Evolutionary conservation across 2,888 invertebrate genomes (phyloP).

Genomic region (Conomelus anceps): DNA sequence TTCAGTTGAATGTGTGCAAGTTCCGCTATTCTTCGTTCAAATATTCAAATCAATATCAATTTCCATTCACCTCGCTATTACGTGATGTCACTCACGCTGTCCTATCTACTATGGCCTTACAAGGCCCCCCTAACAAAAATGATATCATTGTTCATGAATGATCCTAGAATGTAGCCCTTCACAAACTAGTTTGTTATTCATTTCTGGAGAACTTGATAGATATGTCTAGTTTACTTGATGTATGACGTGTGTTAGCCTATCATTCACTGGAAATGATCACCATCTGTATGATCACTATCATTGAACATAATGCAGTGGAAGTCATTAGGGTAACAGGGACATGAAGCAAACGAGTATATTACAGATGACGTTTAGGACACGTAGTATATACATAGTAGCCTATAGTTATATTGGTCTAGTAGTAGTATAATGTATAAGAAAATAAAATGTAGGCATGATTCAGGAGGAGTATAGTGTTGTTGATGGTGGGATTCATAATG

Average conservation of each 20-base stretch:
- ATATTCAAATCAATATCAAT: too few relatives aligned
- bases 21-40: too few relatives aligned
- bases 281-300: background rate
- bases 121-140: too few relatives aligned
- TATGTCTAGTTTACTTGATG: background rate
- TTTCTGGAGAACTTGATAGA: background rate
- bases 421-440: background rate
- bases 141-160: too few relatives aligned
- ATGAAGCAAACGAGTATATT: background rate
- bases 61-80: too few relatives aligned
- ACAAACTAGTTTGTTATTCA: background rate
- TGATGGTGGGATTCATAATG: background rate
- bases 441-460: background rate
- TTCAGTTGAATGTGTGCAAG: too few relatives aligned
- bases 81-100: too few relatives aligned
- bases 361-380: background rate
- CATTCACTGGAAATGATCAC: background rate
- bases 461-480: background rate
- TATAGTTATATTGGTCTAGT: too few relatives aligned
- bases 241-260: background rate
- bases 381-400: too few relatives aligned
- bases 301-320: background rate
- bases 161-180: background rate
- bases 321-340: background rate
- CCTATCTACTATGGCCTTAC: too few relatives aligned